Base-by-base conservation (phyloP, 2,797 vertebrate genomes). In the Molossus molossus region DNA sequence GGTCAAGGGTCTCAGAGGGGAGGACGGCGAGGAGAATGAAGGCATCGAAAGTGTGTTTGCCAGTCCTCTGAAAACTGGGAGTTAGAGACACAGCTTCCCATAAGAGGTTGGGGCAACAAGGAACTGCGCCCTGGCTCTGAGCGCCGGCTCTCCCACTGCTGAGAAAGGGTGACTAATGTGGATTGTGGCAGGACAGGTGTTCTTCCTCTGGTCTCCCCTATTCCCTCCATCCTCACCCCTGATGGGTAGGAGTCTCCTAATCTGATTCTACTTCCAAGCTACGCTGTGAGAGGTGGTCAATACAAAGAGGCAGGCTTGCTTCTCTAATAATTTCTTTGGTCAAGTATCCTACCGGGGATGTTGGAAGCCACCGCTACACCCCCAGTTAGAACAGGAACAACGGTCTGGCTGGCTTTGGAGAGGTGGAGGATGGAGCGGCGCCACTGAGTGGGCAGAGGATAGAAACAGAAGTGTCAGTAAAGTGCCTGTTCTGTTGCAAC, bases 141-240 rank as follows among this genome's bases (percentile, higher is more conserved):
- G 53, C 0, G 7, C 37, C 13, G 7, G 21, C n/a, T 37, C 23
- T 50, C 45, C 12, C 3, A 5, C 13, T 4, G 3, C 29, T 3
- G 62, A 82, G n/a, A n/a, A 29, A 40, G 81, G 76, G 5, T 48
- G 5, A 12, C 20, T 6, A 45, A 45, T 45, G 40, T 0, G 2
- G 23, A 45, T 4, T 5, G 3, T 7, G 45, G n/a, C 40, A 15
- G 77, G 64, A n/a, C 18, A 23, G 27, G 13, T 12, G 12, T 6
- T 27, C 15, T 3, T 37, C 10, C 20, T 93, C 14, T 29, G 45
- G n/a, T 23, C 29, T 45, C 45, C 37, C 45, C 50, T 45, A 60
- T 53, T 45, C 20, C 20, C n/a, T 62, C 75, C 58, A 7, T 9
- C 23, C 60, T 84, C 48, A 33, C 17, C 53, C 10, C 0, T 57